Percentiles rank a stretch among this genome's conserved stretches.
These are phyloP conservation scores for Athrips mouffetella DNA, from an alignment of 2,888 invertebrate species.

Conservation along the genomic window DNA sequence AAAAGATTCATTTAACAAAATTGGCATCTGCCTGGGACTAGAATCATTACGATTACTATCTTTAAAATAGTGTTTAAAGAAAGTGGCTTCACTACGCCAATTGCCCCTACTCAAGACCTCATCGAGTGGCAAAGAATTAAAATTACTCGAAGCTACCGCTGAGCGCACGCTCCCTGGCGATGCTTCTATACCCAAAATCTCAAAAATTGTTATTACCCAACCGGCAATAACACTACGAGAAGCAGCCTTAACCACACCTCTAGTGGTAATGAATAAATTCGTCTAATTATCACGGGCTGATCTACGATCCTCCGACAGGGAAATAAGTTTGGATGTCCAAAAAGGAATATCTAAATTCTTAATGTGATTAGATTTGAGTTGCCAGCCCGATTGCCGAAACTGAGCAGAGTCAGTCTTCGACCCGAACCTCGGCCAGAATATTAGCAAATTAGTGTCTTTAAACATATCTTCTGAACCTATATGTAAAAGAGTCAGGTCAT, in stretches of 20 bases:
- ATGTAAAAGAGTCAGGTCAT: constrained; percentile 7
- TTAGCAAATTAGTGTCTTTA: neutral
- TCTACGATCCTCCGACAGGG: neutral
- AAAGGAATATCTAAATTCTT: neutral
- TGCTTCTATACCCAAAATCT: neutral
- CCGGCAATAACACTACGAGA: constrained; percentile 7
- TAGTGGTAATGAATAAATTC: constrained; percentile 1
- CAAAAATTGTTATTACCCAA: constrained; percentile 8
- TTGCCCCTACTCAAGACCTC: constrained; percentile 8
- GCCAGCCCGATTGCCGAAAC: constrained; percentile 3
- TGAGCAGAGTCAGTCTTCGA: constrained; percentile 1
- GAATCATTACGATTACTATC: neutral
- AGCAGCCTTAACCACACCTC: constrained; percentile 5
- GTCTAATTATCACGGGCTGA: neutral
- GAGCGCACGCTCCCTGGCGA: constrained; percentile 7
- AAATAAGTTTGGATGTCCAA: constrained; percentile 1
- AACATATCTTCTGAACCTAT: constrained; percentile 4
- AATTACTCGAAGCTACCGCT: constrained; percentile 8
- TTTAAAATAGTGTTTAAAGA: too few relatives aligned
- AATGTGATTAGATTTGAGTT: neutral
- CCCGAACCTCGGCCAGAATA: constrained; percentile 10
- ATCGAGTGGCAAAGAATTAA: neutral
- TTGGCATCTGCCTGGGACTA: neutral
- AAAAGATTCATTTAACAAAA: constrained; percentile 4
- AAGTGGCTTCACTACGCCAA: constrained; percentile 7